These are phyloP conservation scores for Spongilla lacustris DNA, from an alignment of 37 sponge, comb jelly and placozoan species.

Conservation along the genomic window DNA sequence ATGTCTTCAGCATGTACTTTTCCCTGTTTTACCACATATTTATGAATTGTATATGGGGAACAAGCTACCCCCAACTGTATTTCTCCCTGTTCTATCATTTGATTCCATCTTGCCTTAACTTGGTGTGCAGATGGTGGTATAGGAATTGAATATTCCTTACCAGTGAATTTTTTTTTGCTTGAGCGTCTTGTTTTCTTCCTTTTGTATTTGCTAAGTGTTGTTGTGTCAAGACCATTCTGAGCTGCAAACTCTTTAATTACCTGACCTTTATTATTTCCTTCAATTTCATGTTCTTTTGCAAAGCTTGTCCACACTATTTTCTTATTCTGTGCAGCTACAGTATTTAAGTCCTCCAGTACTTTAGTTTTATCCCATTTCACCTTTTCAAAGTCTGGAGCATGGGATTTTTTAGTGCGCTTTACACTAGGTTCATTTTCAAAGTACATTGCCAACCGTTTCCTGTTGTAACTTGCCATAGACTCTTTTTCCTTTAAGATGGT, in stretches of 20 bases:
- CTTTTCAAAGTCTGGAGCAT: constrained; percentile 20
- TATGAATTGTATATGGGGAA: background rate
- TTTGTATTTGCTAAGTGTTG: constrained; percentile 2
- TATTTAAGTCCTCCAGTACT: constrained; percentile 18
- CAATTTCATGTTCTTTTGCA: too few species aligned
- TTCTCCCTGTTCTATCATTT: constrained; percentile 24
- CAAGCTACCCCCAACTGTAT: constrained; percentile 25
- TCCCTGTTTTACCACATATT: constrained; percentile 5
- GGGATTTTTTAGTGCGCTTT: background rate
- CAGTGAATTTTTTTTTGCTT: background rate
- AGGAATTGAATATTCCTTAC: constrained; percentile 7
- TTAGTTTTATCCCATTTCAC: constrained; percentile 23
- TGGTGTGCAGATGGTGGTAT: constrained; percentile 3
- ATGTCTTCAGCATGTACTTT: background rate
- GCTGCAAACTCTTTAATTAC: constrained; percentile 1
- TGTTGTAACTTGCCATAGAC: too few species aligned
- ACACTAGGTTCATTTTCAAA: too few species aligned
- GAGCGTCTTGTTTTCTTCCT: background rate
- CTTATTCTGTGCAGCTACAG: too few species aligned
- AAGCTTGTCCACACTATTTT: too few species aligned
- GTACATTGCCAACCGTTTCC: too few species aligned
- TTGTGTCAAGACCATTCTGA: too few species aligned
- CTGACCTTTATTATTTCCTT: constrained; percentile 28
- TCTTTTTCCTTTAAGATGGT: too few species aligned
- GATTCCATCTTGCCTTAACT: too few species aligned